Evolutionary conservation across 2,797 vertebrate species (phyloP).

Genomic region (Catharus ustulatus): DNA sequence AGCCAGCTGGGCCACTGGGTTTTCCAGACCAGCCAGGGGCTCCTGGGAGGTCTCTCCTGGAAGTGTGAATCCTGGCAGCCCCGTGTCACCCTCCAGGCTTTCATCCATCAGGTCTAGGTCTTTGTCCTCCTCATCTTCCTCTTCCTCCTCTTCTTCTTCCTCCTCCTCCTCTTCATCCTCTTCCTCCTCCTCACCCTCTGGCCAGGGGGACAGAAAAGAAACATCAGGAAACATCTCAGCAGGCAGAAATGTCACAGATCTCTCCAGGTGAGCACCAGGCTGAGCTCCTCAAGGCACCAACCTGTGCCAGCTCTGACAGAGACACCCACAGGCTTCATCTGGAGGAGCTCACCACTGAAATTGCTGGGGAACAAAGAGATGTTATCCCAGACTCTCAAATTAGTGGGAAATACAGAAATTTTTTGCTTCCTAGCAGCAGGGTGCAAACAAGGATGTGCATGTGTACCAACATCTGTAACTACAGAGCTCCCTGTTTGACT

Average conservation of each 20-base stretch:
- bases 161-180: conserved; percentile 86
- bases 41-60: conserved; percentile 77
- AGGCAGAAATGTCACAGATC: not conserved
- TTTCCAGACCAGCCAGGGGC: conserved; percentile 77
- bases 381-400: not conserved
- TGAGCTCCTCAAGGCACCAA: not conserved
- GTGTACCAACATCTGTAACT: not conserved
- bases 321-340: not conserved
- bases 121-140: conserved; percentile 83
- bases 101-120: conserved; percentile 85
- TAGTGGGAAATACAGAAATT: not conserved
- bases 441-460: not conserved
- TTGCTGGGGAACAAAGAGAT: not conserved
- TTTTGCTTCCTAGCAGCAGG: not conserved
- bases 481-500: not conserved
- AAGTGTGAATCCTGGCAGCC: conserved; percentile 74
- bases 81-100: conserved; percentile 82
- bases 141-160: conserved; percentile 85
- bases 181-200: conserved; percentile 79
- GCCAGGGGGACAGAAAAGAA: conserved; percentile 20
- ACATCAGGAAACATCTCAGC: not conserved
- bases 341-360: not conserved
- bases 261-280: not conserved
- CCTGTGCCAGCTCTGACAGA: not conserved
- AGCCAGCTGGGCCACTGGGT: conserved; percentile 73